These are phyloP conservation scores for Jordanella pulchra DNA, from an alignment of 2,797 vertebrate species.

Conservation along the genomic window DNA sequence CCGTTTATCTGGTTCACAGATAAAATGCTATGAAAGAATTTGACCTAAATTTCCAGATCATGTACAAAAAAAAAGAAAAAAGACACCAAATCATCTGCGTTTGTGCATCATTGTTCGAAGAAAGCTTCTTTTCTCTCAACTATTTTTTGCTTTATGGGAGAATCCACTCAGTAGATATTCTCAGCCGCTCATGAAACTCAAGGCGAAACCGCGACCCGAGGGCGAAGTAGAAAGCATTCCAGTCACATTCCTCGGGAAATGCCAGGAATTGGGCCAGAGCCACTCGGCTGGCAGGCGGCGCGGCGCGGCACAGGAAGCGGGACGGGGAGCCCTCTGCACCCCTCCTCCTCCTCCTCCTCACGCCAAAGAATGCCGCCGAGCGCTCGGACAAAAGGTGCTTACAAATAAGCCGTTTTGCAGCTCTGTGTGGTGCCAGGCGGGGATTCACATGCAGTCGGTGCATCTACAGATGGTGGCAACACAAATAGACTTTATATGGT, in stretches of 20 bases:
- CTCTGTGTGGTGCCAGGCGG: constrained; percentile 25
- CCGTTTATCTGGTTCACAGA: constrained; percentile 46
- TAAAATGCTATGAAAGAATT: constrained; percentile 54
- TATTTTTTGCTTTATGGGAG: constrained; percentile 57
- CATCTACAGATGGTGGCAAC: not conserved
- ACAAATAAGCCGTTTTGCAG: constrained; percentile 42
- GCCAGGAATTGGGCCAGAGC: constrained; percentile 53
- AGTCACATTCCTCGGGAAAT: constrained; percentile 60
- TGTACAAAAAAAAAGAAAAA: constrained; percentile 45
- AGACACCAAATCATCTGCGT: constrained; percentile 30
- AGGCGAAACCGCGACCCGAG: constrained; percentile 56
- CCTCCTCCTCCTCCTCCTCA: constrained; percentile 33
- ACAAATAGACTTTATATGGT: not conserved
- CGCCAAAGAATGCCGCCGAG: constrained; percentile 73
- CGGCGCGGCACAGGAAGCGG: constrained; percentile 48
- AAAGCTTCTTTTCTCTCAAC: constrained; percentile 40
- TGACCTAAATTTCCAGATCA: constrained; percentile 62
- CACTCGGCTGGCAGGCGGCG: constrained; percentile 42
- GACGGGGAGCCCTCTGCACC: constrained; percentile 51
- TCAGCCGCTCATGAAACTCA: constrained; percentile 41
- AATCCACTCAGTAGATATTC: constrained; percentile 50
- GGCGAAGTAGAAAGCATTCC: constrained; percentile 69
- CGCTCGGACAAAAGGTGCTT: constrained; percentile 39
- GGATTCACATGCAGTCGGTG: constrained; percentile 1
- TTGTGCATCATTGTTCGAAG: constrained; percentile 46